phyloP scores from a whole-genome alignment of 2,888 invertebrate genomes.

The Andrena bucephala region DNA sequence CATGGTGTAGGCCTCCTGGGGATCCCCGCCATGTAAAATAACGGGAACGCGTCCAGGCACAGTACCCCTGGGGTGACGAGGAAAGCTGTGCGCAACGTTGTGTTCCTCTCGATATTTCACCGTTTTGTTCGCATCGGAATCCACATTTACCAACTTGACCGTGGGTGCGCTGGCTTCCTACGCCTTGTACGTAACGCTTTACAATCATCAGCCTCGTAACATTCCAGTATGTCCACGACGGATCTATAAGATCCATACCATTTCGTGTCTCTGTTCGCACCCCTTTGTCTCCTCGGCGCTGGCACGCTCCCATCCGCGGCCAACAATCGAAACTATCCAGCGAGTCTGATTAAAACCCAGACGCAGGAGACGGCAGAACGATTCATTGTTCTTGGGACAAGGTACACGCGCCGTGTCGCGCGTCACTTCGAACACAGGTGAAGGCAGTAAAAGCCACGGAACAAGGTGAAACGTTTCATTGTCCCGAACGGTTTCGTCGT shows the following conservation, averaged over 20 bases:
- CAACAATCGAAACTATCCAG: slow-evolving; percentile 64
- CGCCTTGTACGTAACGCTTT: not conserved
- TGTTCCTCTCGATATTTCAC: slow-evolving; percentile 28
- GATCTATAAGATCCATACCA: no score
- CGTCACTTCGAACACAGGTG: slow-evolving; percentile 22
- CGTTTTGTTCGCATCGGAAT: not conserved
- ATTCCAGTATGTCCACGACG: no score
- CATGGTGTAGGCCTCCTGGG: slow-evolving; percentile 85
- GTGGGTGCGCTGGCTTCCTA: no score
- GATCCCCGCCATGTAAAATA: slow-evolving; percentile 85
- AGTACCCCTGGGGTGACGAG: slow-evolving; percentile 85
- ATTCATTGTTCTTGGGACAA: slow-evolving; percentile 63
- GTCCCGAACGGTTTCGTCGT: not conserved
- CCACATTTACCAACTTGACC: no score
- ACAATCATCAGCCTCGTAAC: no score
- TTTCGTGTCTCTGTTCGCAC: slow-evolving; percentile 33
- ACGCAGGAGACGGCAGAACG: slow-evolving; percentile 44
- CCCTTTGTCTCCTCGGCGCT: slow-evolving; percentile 44
- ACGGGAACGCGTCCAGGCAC: slow-evolving; percentile 84
- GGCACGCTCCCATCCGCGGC: slow-evolving; percentile 30
- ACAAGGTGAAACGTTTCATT: slow-evolving; percentile 44
- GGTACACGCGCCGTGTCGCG: slow-evolving; percentile 19
- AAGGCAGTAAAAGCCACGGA: slow-evolving; percentile 24
- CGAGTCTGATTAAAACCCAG: slow-evolving; percentile 64
- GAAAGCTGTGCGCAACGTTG: slow-evolving; percentile 81